phyloP scores from a whole-genome alignment of 2,797 vertebrate species.

The Sebastes kiyomatsui region DNA sequence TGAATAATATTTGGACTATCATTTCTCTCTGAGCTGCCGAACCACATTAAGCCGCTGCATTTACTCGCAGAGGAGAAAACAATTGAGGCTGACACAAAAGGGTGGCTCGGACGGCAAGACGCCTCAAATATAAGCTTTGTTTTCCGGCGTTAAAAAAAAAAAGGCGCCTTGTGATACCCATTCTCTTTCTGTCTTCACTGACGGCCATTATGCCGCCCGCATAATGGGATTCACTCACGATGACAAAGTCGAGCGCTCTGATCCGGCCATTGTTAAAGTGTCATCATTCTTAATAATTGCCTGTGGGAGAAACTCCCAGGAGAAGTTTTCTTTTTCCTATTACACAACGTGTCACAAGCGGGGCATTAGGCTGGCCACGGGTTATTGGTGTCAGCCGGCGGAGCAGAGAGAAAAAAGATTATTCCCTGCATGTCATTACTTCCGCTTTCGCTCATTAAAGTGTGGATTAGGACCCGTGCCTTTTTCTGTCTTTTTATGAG shows the following conservation, averaged over 20 bases:
- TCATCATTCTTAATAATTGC: slow-evolving; percentile 72
- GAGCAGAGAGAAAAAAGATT: slow-evolving; percentile 42
- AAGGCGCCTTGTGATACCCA: slow-evolving; percentile 64
- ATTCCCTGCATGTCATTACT: slow-evolving; percentile 48
- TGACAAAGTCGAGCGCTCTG: slow-evolving; percentile 62
- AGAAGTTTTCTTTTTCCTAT: slow-evolving; percentile 43
- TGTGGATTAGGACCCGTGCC: slow-evolving; percentile 43
- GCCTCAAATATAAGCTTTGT: slow-evolving; percentile 71
- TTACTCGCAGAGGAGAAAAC: slow-evolving; percentile 65
- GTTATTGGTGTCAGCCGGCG: slow-evolving; percentile 55
- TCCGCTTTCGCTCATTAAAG: slow-evolving; percentile 64
- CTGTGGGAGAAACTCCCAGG: slow-evolving; percentile 39
- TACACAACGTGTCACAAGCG: slow-evolving; percentile 29
- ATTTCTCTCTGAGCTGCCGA: slow-evolving; percentile 11
- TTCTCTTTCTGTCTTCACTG: slow-evolving; percentile 49
- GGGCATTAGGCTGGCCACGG: slow-evolving; percentile 34
- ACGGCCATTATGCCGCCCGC: slow-evolving; percentile 53
- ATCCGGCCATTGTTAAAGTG: slow-evolving; percentile 64
- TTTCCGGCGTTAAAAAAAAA: slow-evolving; percentile 12
- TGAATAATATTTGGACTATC: slow-evolving; percentile 13
- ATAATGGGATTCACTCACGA: slow-evolving; percentile 67
- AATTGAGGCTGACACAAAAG: slow-evolving; percentile 67
- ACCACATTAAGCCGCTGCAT: slow-evolving; percentile 58
- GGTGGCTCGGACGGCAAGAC: slow-evolving; percentile 37
- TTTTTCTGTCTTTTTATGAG: slow-evolving; percentile 50